Conservation (phyloP, 1,140 invertebrate genomes). For the Macrosteles quadrilineatus region DNA sequence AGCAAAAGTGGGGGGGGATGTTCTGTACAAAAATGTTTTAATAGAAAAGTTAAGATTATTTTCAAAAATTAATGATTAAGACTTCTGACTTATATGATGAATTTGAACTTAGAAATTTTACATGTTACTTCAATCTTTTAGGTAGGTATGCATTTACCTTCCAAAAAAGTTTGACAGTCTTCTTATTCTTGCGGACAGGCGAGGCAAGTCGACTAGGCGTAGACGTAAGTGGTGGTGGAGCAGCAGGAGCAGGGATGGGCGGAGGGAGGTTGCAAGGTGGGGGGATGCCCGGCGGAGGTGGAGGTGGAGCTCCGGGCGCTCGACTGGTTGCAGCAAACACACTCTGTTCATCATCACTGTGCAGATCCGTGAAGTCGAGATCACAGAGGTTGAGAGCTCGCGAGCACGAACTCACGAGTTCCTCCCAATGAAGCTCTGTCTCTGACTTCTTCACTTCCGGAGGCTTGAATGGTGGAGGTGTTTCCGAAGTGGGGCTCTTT, state of each 20-base stretch:
- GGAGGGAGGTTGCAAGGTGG: conserved; percentile 51
- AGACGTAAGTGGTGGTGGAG: conserved; percentile 46
- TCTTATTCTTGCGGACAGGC: conserved; percentile 84
- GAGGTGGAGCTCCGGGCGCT: conserved; percentile 66
- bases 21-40: too few species aligned
- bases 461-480: conserved; percentile 53
- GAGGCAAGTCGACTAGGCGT: conserved; percentile 50
- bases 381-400: conserved; percentile 90
- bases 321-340: conserved; percentile 61
- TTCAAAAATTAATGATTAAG: too few species aligned
- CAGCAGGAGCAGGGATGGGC: conserved; percentile 45
- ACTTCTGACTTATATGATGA: too few species aligned
- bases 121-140: too few species aligned
- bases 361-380: conserved; percentile 93
- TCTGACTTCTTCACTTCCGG: conserved; percentile 84
- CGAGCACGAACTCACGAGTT: conserved; percentile 76
- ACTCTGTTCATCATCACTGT: conserved; percentile 74
- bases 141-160: conserved; percentile 47
- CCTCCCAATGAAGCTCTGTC: conserved; percentile 95
- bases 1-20: too few species aligned
- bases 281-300: conserved; percentile 61
- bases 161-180: conserved; percentile 99
- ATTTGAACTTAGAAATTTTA: too few species aligned
- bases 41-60: too few species aligned
- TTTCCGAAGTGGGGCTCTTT: conserved; percentile 67